phyloP scores from a whole-genome alignment of 2,113 vertebrate genomes.

The western clawed frog (Xenopus tropicalis) region DNA sequence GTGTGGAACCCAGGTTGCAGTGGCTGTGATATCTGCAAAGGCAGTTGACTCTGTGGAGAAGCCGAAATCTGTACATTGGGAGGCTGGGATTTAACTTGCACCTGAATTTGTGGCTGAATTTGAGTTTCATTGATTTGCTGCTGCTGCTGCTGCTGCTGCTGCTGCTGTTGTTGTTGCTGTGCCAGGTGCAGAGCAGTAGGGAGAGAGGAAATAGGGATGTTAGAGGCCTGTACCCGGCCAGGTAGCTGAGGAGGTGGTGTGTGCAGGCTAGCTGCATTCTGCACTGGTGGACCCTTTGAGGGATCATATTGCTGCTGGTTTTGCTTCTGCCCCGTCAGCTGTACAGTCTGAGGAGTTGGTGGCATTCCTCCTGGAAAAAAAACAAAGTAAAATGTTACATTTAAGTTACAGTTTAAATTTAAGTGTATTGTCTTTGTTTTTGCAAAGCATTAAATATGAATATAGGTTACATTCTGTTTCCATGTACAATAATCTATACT shows the following conservation, averaged over 20 bases:
- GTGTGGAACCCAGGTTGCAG: conserved; percentile 72
- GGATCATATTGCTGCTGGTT: conserved; percentile 72
- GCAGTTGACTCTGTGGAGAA: conserved; percentile 65
- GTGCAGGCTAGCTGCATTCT: conserved; percentile 76
- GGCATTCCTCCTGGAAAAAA: conserved; percentile 75
- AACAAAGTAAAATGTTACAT: background rate
- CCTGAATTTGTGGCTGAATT: conserved; percentile 46
- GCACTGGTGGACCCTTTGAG: conserved; percentile 85
- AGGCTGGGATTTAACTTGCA: conserved; percentile 75
- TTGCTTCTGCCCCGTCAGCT: conserved; percentile 76
- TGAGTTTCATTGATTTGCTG: conserved; percentile 69
- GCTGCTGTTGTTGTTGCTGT: conserved; percentile 59
- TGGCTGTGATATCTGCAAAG: conserved; percentile 74
- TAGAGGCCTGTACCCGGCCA: conserved; percentile 66
- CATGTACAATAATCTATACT: no score
- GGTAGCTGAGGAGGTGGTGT: conserved; percentile 76
- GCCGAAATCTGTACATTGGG: conserved; percentile 39
- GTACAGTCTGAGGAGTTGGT: conserved; percentile 67
- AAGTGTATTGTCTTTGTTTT: background rate
- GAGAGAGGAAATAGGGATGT: conserved; percentile 55
- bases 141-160: background rate
- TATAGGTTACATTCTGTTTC: no score
- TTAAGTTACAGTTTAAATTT: background rate
- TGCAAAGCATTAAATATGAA: no score
- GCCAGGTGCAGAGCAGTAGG: conserved; percentile 71